phyloP scores from a whole-genome alignment of 2,888 invertebrate species.

The Gnatocerus cornutus region DNA sequence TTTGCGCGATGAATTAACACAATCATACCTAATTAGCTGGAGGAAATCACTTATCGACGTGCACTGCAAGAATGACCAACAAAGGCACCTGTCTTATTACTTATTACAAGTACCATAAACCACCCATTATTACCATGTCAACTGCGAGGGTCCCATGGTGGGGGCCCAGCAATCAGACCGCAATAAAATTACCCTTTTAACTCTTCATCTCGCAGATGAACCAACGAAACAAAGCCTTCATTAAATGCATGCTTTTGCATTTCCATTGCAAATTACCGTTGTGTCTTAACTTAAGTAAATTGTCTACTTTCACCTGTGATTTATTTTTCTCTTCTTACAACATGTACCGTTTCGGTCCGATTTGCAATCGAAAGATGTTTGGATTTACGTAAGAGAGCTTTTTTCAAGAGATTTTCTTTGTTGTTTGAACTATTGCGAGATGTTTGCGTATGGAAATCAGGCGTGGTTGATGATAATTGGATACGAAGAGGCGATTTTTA shows the following conservation, averaged over 20 bases:
- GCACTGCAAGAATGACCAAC: constrained; percentile 10
- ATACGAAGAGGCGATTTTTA: too few relatives aligned
- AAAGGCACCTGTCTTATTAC: constrained; percentile 16
- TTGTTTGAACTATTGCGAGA: too few relatives aligned
- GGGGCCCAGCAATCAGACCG: constrained; percentile 3
- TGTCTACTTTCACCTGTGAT: constrained; percentile 18
- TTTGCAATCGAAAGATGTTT: constrained; percentile 9
- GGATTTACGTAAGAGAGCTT: not conserved
- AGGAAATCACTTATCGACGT: not conserved
- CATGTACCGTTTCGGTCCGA: constrained; percentile 36
- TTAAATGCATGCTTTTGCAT: not conserved
- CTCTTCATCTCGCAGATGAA: not conserved
- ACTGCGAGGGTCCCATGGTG: not conserved
- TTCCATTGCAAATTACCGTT: not conserved
- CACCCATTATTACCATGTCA: not conserved
- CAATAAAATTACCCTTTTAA: not conserved
- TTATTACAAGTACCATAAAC: constrained; percentile 16
- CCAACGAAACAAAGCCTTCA: not conserved
- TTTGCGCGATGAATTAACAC: too few relatives aligned
- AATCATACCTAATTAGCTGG: constrained; percentile 2
- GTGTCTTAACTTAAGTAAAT: constrained; percentile 12
- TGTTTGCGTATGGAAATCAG: too few relatives aligned
- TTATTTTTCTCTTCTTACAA: constrained; percentile 33
- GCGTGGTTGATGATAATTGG: too few relatives aligned
- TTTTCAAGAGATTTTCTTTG: too few relatives aligned